Base-by-base conservation (phyloP, 2,797 vertebrate genomes). In the Phrynocephalus forsythii region DNA sequence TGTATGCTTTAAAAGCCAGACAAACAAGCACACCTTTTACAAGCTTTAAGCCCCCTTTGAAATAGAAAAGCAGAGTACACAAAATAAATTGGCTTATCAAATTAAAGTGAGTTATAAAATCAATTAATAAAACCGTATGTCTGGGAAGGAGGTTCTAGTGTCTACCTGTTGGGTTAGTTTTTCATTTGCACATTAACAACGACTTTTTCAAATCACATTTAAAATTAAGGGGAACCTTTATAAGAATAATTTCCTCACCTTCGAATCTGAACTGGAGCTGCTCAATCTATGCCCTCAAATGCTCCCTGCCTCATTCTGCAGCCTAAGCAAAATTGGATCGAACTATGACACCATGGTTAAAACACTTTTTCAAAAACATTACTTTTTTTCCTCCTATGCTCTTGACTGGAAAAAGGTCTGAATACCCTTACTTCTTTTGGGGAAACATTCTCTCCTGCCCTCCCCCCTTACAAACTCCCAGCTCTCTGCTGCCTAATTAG, bases 401-500 rank as follows among this genome's bases (percentile, higher is more conserved):
- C 22, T 79, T 83, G n/a, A 56, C 52, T 56, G 52, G 7, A 20
- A 6, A 52, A 68, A 73, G 18, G 77, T 66, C 67, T 83, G 80
- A 87, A 7, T 0, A 0, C 24, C 20, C 69, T 48, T 15, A 0
- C 5, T 28, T 71, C 86, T 3, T 73, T 1, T 73, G 16, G 5
- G 18, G 5, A 63, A 16, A 63, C 18, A 63, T 18, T 18, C 38
- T 44, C 38, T 44, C 38, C 38, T 44, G 38, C 38, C 38, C 38
- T 44, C 38, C 38, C 38, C 38, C 38, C 38, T 44, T 44, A 44
- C 38, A 44, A 44, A 44, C 38, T 5, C 30, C 48, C 48, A 10
- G 67, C 1, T 75, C 24, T 84, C 56, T 50, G 56, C 30, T 56
- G 3, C 30, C 63, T 87, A 85, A 85, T 90, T 90, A 87, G 50